phyloP scores from a whole-genome alignment of 92 coral and sea anemone species.

The Micromussa lordhowensis region DNA sequence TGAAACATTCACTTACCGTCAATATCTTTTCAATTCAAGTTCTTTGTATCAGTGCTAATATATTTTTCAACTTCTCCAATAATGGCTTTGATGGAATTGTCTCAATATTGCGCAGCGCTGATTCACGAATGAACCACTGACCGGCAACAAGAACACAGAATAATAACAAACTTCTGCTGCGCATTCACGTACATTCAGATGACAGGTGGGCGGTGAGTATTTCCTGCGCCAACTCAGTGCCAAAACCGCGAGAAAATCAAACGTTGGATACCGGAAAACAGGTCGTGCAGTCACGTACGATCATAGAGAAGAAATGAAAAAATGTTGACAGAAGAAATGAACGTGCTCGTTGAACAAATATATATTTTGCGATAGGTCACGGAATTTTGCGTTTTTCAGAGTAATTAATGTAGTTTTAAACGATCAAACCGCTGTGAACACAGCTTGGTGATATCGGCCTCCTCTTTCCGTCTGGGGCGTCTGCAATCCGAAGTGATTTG shows the following conservation, averaged over 20 bases:
- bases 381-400: constrained; percentile 16
- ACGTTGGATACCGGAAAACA: background rate
- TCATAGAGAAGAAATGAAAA: background rate
- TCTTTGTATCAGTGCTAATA: background rate
- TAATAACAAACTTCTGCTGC: background rate
- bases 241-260: background rate
- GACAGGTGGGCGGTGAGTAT: background rate
- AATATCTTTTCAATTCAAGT: background rate
- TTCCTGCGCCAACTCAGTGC: constrained; percentile 11
- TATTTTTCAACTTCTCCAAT: background rate
- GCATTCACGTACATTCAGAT: background rate
- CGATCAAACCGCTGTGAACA: background rate
- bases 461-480: background rate
- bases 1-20: background rate
- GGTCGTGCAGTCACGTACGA: constrained; percentile 14
- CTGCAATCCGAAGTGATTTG: constrained; percentile 14
- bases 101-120: background rate
- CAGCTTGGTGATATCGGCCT: background rate
- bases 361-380: background rate
- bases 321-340: background rate
- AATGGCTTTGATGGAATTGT: background rate
- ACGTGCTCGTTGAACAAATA: background rate
- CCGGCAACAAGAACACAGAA: background rate
- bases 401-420: background rate
- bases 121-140: background rate